Base-by-base conservation (phyloP, 2,113 vertebrate species). In the Plotosus lineatus region DNA sequence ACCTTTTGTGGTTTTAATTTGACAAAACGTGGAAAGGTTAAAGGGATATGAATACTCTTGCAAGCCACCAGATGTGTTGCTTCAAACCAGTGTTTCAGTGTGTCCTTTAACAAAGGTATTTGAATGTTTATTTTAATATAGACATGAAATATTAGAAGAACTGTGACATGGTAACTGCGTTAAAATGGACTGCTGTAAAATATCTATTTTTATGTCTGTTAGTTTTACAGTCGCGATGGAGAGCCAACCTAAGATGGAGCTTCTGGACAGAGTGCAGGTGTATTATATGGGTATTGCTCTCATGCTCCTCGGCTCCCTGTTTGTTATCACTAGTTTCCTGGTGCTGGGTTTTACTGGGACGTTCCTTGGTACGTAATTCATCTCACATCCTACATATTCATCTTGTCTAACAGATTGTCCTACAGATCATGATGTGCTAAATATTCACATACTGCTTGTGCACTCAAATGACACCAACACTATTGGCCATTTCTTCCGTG, bases 261-360 rank as follows among this genome's bases (percentile, higher is more conserved):
- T 87, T 82, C 91, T 98, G 92, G 95, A 96, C 31, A 87, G 76
- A 33, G 83, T 50, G 0, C 82, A 60, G 1, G 87, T 91, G 73
- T 95, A 94, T 89, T 90, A 89, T 23, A 0, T 26, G 0, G 96
- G 97, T 1, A 81, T 92, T 2, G 84, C 15, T 15, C 58, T 97
- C 31, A 84, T 95, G 1, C 90, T 87, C 0, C 0, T 90, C 0
- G 98, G 98, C 33, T 88, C 87, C 1, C 3, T 96, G 55, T 91
- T 99, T 15, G 97, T 98, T n/a, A 69, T 94, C 53, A 94, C 93
- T 93, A 99, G 98, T 88, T 99, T 97, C 92, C 85, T 95, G 3
- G 94, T 95, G 0, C 90, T 99, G 87, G 98, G 98, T 51, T 97
- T 98, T 90, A 95, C 92, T 0, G 98, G 98, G 9, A 99, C 98